Evolutionary conservation across 2,888 invertebrate genomes (phyloP).

Genomic region (Arge pagana): DNA sequence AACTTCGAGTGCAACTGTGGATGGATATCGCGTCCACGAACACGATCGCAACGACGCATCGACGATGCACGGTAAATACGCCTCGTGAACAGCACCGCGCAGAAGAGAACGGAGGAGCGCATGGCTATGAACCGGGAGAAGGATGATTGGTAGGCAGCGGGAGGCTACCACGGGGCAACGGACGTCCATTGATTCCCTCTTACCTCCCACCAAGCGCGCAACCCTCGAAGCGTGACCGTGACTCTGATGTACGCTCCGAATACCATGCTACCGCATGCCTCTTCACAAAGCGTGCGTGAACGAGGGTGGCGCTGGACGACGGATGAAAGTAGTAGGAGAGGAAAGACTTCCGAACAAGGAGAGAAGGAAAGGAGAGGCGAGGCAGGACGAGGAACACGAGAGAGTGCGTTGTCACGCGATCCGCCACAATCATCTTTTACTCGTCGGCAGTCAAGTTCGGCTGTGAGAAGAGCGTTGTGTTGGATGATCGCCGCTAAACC

Average conservation of each 20-base stretch:
- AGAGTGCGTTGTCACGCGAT: too few species aligned
- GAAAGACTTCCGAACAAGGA: too few species aligned
- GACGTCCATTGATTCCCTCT: slow-evolving; percentile 17
- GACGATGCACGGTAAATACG: slow-evolving; percentile 4
- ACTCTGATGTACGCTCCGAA: slow-evolving; percentile 48
- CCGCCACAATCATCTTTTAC: too few species aligned
- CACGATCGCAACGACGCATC: not conserved
- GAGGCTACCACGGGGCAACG: slow-evolving; percentile 13
- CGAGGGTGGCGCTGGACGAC: too few species aligned
- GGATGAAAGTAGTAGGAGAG: too few species aligned
- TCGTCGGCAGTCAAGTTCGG: slow-evolving; percentile 27
- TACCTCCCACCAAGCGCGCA: slow-evolving; percentile 29
- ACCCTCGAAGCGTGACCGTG: slow-evolving; percentile 54
- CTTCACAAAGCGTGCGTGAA: too few species aligned
- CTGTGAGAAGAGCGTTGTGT: too few species aligned
- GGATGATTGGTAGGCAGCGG: not conserved
- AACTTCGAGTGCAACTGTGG: not conserved
- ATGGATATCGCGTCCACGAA: not conserved
- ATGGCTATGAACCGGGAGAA: not conserved
- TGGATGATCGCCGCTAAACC: not conserved
- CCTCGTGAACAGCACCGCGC: slow-evolving; percentile 1
- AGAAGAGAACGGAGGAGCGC: not conserved
- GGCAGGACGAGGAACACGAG: not conserved
- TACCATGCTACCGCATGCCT: not conserved
- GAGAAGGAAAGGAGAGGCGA: not conserved